Conservation (phyloP, 2,888 invertebrate species). For the Seira musarum region DNA sequence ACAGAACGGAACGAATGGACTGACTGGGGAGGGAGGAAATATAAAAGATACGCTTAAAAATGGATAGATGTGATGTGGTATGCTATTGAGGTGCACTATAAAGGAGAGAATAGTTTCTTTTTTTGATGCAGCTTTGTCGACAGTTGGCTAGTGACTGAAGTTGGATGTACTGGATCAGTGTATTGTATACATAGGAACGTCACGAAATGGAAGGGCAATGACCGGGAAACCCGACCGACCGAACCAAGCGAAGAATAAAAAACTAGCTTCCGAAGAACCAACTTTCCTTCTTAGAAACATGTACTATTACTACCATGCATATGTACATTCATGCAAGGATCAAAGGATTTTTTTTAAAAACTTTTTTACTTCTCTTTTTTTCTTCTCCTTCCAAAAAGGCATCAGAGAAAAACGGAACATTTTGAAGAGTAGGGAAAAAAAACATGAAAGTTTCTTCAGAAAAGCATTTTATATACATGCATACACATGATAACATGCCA, state of each 20-base stretch:
- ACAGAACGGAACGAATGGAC: no score
- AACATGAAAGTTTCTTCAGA: no score
- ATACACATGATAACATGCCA: no score
- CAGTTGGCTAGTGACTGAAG: constrained; percentile 58
- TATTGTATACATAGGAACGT: constrained; percentile 63
- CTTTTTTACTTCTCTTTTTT: constrained; percentile 20
- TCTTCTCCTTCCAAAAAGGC: not conserved
- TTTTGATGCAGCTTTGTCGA: constrained; percentile 52
- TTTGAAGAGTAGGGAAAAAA: constrained; percentile 20
- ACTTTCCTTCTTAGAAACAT: no score
- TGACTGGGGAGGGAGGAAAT: no score
- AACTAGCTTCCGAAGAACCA: no score
- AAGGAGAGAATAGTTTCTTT: not conserved
- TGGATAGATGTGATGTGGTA: not conserved
- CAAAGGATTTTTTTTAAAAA: constrained; percentile 9
- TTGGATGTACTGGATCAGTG: constrained; percentile 52
- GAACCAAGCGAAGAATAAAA: no score
- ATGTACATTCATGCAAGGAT: no score
- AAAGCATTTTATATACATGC: no score
- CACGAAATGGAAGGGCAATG: constrained; percentile 66
- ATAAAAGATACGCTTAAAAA: no score
- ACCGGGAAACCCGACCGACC: constrained; percentile 67
- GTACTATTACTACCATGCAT: no score
- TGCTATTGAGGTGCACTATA: not conserved
- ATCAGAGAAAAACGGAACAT: constrained; percentile 30